Evolutionary conservation across 2,797 vertebrate genomes (phyloP).

Genomic region (Stomatorhinus walkeri): DNA sequence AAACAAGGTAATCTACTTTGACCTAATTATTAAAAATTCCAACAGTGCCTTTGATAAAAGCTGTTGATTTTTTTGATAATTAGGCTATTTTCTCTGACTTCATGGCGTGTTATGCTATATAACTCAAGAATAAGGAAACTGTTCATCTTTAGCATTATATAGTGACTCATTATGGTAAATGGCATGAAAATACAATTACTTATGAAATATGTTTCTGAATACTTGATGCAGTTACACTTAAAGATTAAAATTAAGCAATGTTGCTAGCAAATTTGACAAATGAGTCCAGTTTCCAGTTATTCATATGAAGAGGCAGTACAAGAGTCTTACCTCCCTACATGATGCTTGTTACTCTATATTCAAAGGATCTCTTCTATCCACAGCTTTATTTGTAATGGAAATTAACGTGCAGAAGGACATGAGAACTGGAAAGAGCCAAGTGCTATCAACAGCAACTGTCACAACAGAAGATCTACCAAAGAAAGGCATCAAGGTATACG

Average conservation of each 20-base stretch:
- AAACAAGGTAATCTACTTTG: constrained; percentile 68
- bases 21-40: background rate
- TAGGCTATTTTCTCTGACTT: background rate
- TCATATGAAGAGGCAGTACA: too few species aligned
- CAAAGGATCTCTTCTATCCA: constrained; percentile 31
- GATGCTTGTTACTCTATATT: background rate
- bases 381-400: constrained; percentile 88
- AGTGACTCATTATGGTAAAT: background rate
- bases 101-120: background rate
- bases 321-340: constrained; percentile 8
- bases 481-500: constrained; percentile 80
- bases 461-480: constrained; percentile 67
- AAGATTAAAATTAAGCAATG: background rate
- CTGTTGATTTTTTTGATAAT: background rate
- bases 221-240: background rate
- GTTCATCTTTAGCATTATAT: background rate
- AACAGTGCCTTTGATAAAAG: background rate
- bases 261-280: background rate
- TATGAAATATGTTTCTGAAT: background rate
- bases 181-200: background rate
- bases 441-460: constrained; percentile 75
- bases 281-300: background rate
- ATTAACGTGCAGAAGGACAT: constrained; percentile 84
- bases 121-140: background rate
- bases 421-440: constrained; percentile 77